Percentiles rank a stretch among this genome's conserved stretches.
phyloP scores from a whole-genome alignment of 1,140 invertebrate species.

The Ostrea denselamellosa region DNA sequence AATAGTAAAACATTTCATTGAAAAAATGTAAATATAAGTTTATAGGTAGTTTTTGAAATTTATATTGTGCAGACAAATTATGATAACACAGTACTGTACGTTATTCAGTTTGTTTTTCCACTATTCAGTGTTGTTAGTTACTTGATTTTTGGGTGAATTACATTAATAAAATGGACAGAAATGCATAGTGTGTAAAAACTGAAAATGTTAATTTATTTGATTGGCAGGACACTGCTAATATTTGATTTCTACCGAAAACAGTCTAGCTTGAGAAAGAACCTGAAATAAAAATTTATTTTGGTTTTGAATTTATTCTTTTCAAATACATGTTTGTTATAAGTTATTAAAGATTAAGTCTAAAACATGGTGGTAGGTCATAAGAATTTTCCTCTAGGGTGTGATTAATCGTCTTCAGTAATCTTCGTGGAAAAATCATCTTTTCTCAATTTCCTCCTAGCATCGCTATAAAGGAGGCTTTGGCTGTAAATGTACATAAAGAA shows the following conservation, averaged over 20 bases:
- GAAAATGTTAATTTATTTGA: too few species aligned
- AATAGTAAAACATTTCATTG: too few species aligned
- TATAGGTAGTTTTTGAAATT: too few species aligned
- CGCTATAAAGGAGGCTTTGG: constrained; percentile 24
- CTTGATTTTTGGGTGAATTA: neutral
- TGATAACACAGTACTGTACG: too few species aligned
- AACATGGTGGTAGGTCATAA: neutral
- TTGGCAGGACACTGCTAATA: too few species aligned
- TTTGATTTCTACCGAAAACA: too few species aligned
- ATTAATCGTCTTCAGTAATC: neutral
- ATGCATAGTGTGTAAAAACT: too few species aligned
- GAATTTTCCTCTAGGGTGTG: neutral
- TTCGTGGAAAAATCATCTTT: constrained; percentile 22
- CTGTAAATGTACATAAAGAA: constrained; percentile 34
- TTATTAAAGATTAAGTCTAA: neutral
- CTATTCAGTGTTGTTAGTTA: too few species aligned
- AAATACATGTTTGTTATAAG: neutral
- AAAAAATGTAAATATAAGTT: too few species aligned
- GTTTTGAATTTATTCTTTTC: constrained; percentile 10
- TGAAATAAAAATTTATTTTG: neutral
- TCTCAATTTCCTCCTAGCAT: constrained; percentile 3
- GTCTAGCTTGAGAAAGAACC: too few species aligned
- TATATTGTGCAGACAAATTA: too few species aligned
- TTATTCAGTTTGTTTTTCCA: too few species aligned
- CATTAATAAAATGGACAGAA: neutral